Evolutionary conservation across 2,797 vertebrate species (phyloP), one percentile per base, ranked within the genome.

Genomic region (Geotrypetes seraphini): DNA sequence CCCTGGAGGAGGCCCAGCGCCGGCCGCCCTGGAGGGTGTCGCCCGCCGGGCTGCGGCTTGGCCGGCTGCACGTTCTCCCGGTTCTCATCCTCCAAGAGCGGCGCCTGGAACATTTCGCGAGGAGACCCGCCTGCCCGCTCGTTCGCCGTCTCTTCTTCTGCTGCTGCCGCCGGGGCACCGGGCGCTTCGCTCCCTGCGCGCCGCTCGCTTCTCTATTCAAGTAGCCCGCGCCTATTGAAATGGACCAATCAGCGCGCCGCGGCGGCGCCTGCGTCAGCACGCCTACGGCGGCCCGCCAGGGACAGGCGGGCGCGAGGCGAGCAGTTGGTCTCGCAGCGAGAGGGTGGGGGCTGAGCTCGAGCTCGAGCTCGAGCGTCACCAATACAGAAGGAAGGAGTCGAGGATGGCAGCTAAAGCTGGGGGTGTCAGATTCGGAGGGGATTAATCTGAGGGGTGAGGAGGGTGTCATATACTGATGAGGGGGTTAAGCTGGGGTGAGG

Each of bases 171-270:
- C n/a, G n/a, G n/a, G n/a, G n/a, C n/a, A n/a, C n/a, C n/a, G n/a
- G n/a, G n/a, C n/a, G n/a, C n/a, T n/a, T n/a, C 15, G 6, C 21
- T 4, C 19, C 31, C 19, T 18, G 18, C 37, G 35, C 47, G 7
- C 21, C 38, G 3, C 25, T 12, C 8, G 5, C 4, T 63, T 52
- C 61, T 62, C 81, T 71, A 71, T 96, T 98, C 91, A 96, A 98
- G 95, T 85, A 91, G 86, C 95, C 87, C 93, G 95, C 95, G 92
- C 94, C 84, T 90, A 90, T 98, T 97, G 90, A 95, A 97, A 90
- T 62, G 28, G 26, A 3, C 93, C 95, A 97, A 98, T 97, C 69
- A 61, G 15, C 41, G 16, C 13, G 8, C 2, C 13, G 8, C 2
- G 16, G 12, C 10, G 12, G 5, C 1, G 3, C 2, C 12, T 2